These are phyloP conservation scores for Xestia ashworthii DNA, from an alignment of 2,888 invertebrate species.

Conservation along the genomic window DNA sequence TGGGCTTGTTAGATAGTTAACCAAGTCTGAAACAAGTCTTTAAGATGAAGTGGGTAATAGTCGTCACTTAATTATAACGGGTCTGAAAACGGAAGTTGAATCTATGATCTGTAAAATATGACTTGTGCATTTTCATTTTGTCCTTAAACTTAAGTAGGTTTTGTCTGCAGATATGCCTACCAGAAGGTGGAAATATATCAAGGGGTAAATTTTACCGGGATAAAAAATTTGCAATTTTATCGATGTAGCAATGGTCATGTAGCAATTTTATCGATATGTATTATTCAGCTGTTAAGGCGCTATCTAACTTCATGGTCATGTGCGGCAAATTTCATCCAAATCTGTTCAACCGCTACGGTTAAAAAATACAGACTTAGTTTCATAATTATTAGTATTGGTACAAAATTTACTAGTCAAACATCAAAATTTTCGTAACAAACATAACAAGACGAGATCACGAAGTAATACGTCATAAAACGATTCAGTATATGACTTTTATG, in stretches of 20 bases:
- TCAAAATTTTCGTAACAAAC: conserved; percentile 22
- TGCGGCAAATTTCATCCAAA: neutral
- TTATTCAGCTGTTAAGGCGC: neutral
- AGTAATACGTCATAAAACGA: conserved; percentile 56
- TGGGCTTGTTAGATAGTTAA: conserved; percentile 11
- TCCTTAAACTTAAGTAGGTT: neutral
- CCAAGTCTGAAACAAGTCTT: neutral
- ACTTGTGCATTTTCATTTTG: neutral
- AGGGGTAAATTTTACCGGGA: neutral
- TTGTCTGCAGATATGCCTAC: neutral
- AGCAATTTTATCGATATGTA: neutral
- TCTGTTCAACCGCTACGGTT: neutral
- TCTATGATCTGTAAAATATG: neutral
- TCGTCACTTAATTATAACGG: neutral
- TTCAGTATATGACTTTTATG: conserved; percentile 48
- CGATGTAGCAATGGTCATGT: no score
- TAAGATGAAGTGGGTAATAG: neutral
- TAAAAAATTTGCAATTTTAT: no score
- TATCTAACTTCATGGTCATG: neutral
- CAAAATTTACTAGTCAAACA: neutral
- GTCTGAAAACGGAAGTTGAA: neutral
- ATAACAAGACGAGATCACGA: conserved; percentile 22
- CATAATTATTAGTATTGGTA: neutral
- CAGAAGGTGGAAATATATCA: neutral
- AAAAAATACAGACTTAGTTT: neutral